Base-by-base conservation (phyloP, 2,888 invertebrate species). In the Tiliacea aurago region DNA sequence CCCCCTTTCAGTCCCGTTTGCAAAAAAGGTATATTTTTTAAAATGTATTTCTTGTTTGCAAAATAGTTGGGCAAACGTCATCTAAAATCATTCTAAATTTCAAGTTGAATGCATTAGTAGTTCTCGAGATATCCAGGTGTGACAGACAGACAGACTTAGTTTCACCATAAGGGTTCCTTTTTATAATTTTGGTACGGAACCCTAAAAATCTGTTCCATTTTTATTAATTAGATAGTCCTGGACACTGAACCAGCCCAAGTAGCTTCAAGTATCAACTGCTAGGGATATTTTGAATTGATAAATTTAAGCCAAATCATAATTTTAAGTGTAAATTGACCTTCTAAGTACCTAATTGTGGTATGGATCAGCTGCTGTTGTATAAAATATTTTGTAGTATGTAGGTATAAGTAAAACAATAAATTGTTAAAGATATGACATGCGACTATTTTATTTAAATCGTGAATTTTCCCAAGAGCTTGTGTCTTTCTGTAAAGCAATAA, bases 331-430 rank as follows among this genome's bases (percentile, higher is more conserved):
- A 33, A 56, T 37, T 43, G 28, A 0, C 11, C 9, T n/a, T n/a
- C n/a, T 49, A 6, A 49, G 33, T 49, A 73, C 43, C 33, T 20
- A n/a, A 20, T 6, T 33, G 2, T 33, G 65, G 56, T 73, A 23
- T 33, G 6, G 15, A 33, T 45, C 53, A 45, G 20, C 33, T 33
- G 41, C 9, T 68, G 41, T 43, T 49, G 53, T 53, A 13, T 23
- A 13, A n/a, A 20, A 43, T 4, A 15, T 20, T 64, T 47, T 71
- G 45, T 73, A 64, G 63, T 49, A 1, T n/a, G 28, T 73, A 64
- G 56, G 5, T 43, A 4, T 56, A 64, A 53, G 37, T n/a, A 5
- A 45, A 18, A 37, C 13, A 67, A 73, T 51, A 74, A 61, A 68
- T 28, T 33, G 13, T 41, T 41, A 20, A 11, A 10, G 9, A 1